These are phyloP conservation scores for Drosophila parabipectinata DNA, from an alignment of 1,140 invertebrate genomes.

Conservation along the genomic window DNA sequence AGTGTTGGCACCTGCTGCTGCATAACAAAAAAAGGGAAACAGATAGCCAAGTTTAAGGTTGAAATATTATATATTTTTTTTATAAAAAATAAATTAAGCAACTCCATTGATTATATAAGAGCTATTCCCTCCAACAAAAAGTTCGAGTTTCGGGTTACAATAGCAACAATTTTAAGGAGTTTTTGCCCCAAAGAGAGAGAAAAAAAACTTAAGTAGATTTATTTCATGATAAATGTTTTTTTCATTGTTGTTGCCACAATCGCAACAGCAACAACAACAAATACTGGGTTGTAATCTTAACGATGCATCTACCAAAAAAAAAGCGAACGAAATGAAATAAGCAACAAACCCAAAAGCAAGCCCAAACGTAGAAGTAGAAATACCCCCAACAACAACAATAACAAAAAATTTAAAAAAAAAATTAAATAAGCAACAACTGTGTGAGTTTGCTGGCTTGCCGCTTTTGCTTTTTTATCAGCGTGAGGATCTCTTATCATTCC, in stretches of 20 bases:
- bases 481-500: constrained; percentile 78
- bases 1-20: constrained; percentile 40
- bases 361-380: constrained; percentile 38
- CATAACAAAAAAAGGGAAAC: background rate
- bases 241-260: constrained; percentile 66
- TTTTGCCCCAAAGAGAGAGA: constrained; percentile 17
- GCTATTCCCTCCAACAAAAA: constrained; percentile 29
- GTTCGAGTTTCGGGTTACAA: constrained; percentile 67
- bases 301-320: constrained; percentile 74
- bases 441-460: constrained; percentile 36
- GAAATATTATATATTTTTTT: constrained; percentile 16
- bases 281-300: constrained; percentile 72
- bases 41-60: constrained; percentile 38
- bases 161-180: constrained; percentile 31
- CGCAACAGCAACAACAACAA: constrained; percentile 42
- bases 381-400: constrained; percentile 31
- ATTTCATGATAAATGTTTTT: constrained; percentile 81
- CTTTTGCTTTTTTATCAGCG: constrained; percentile 65
- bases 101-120: constrained; percentile 51
- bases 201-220: constrained; percentile 70
- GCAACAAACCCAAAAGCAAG: constrained; percentile 13
- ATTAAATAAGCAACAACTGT: constrained; percentile 43
- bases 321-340: constrained; percentile 77
- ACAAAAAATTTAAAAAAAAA: constrained; percentile 11
- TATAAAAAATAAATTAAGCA: constrained; percentile 14